Percentiles rank a stretch among this genome's conserved stretches.
phyloP scores from a whole-genome alignment of 2,888 invertebrate genomes.

The Pandemis cinnamomeana region DNA sequence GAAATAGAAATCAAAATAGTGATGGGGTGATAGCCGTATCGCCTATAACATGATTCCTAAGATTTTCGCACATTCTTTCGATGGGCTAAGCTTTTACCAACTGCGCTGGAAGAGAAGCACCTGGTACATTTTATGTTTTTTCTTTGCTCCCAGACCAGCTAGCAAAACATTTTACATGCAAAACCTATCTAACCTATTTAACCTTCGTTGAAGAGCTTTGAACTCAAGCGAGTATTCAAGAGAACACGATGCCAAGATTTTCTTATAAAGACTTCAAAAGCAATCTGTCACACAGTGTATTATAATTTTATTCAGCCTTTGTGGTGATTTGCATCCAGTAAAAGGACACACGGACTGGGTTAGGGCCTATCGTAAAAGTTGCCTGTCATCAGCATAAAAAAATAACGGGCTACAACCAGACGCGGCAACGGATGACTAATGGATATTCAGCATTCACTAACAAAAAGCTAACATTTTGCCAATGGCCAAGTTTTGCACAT shows the following conservation, averaged over 20 bases:
- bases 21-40: too few relatives aligned
- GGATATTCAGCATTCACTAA: neutral
- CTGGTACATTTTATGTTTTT: too few relatives aligned
- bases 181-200: neutral
- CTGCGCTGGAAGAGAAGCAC: too few relatives aligned
- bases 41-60: too few relatives aligned
- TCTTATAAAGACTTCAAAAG: neutral
- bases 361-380: neutral
- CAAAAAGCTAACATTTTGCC: neutral
- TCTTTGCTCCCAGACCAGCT: too few relatives aligned
- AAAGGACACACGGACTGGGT: neutral
- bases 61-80: too few relatives aligned
- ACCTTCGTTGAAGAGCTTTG: neutral
- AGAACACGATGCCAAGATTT: neutral
- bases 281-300: neutral
- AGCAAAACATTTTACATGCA: neutral
- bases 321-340: neutral
- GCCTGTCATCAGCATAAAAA: slow-evolving; percentile 7
- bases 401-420: neutral
- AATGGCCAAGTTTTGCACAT: neutral
- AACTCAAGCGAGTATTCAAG: neutral
- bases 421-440: neutral
- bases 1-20: too few relatives aligned
- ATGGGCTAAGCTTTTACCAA: too few relatives aligned
- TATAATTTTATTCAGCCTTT: neutral